Evolutionary conservation across 2,797 vertebrate species (phyloP).

Genomic region (Geotrypetes seraphini): DNA sequence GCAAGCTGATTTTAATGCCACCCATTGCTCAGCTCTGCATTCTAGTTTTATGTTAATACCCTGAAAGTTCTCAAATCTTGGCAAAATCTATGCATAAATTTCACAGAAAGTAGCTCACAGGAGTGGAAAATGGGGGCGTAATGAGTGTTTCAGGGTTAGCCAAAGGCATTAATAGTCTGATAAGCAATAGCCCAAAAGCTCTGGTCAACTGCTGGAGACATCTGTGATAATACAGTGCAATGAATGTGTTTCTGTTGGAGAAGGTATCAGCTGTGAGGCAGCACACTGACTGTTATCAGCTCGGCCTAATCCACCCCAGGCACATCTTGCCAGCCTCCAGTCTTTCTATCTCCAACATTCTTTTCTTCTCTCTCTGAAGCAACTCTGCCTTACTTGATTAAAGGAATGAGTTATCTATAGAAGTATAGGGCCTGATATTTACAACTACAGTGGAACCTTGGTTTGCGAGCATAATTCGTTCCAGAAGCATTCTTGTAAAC

Average conservation of each 20-base stretch:
- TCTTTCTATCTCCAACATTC: constrained; percentile 9
- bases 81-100: constrained; percentile 74
- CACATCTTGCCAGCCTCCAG: constrained; percentile 17
- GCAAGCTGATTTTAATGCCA: constrained; percentile 62
- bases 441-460: too few species aligned
- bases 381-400: not conserved
- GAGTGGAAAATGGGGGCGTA: constrained; percentile 64
- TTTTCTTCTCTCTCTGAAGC: constrained; percentile 13
- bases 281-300: constrained; percentile 43
- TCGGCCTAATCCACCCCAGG: constrained; percentile 26
- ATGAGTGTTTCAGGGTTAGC: constrained; percentile 69
- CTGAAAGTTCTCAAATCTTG: constrained; percentile 75
- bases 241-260: constrained; percentile 50
- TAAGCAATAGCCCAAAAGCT: constrained; percentile 66
- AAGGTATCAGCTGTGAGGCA: constrained; percentile 55
- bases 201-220: constrained; percentile 69
- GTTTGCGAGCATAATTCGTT: too few species aligned
- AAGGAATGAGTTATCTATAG: not conserved
- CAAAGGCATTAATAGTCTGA: constrained; percentile 71
- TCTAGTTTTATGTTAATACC: constrained; percentile 73
- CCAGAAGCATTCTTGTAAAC: too few species aligned
- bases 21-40: constrained; percentile 64
- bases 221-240: constrained; percentile 69
- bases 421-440: too few species aligned
- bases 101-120: constrained; percentile 67